phyloP scores from a whole-genome alignment of 2,113 vertebrate genomes.

The Apodemus sylvaticus region DNA sequence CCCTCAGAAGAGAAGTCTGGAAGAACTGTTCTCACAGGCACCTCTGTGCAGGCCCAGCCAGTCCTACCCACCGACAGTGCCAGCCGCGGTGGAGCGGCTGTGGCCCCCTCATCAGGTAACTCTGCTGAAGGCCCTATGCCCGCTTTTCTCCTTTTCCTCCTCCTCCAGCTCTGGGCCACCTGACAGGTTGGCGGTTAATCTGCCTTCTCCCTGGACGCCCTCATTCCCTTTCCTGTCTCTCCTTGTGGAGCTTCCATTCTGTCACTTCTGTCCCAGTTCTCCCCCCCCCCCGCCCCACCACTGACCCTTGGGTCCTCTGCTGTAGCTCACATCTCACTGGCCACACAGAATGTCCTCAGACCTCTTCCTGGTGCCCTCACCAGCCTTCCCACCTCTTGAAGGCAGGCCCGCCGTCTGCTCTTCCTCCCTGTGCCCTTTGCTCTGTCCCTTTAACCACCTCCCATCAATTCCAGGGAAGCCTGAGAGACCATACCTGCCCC shows the following conservation, averaged over 20 bases:
- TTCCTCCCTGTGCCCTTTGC: not conserved
- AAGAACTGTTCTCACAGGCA: conserved; percentile 72
- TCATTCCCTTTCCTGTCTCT: not conserved
- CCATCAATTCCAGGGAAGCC: conserved; percentile 77
- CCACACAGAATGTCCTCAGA: not conserved
- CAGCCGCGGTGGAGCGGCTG: conserved; percentile 74
- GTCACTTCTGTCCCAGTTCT: not conserved
- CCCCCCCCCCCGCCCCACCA: not conserved
- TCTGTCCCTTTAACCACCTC: not conserved
- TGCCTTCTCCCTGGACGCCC: conserved; percentile 30
- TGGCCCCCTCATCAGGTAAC: conserved; percentile 75
- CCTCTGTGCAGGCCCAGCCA: conserved; percentile 67
- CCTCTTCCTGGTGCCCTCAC: not conserved
- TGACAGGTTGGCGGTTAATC: conserved; percentile 49
- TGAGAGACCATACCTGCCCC: conserved; percentile 53
- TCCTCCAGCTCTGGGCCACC: conserved; percentile 64
- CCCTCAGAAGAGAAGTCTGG: conserved; percentile 73
- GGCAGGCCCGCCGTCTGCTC: not conserved
- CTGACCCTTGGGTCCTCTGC: not conserved
- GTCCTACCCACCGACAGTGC: conserved; percentile 78
- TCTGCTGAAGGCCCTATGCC: conserved; percentile 52
- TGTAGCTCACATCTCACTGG: not conserved
- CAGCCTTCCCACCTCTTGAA: not conserved
- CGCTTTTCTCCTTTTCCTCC: not conserved
- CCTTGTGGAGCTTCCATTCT: not conserved